phyloP scores from a whole-genome alignment of 1,140 invertebrate genomes.

The Ips nitidus region DNA sequence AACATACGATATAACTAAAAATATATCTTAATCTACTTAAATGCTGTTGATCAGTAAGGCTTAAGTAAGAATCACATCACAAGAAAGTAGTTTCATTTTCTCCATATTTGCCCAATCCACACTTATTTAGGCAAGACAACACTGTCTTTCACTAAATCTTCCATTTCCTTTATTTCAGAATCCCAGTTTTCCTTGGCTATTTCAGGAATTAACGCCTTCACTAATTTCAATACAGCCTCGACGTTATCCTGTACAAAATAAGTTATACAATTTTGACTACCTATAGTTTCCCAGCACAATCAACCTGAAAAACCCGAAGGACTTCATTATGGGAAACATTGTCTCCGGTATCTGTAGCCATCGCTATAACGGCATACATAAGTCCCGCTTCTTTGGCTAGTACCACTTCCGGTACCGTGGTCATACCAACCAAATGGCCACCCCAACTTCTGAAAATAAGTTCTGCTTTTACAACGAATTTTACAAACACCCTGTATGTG shows the following conservation, averaged over 20 bases:
- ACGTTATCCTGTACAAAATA: constrained; percentile 59
- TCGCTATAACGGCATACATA: constrained; percentile 86
- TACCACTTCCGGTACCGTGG: constrained; percentile 91
- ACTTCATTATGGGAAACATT: constrained; percentile 70
- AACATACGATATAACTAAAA: too few species aligned
- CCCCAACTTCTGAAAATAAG: constrained; percentile 65
- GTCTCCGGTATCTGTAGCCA: constrained; percentile 85
- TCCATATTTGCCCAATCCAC: too few species aligned
- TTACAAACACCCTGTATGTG: background rate
- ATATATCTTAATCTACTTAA: too few species aligned
- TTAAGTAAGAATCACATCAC: too few species aligned
- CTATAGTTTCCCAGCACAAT: background rate
- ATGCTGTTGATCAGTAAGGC: too few species aligned
- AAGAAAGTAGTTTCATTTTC: too few species aligned
- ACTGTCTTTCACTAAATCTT: constrained; percentile 22
- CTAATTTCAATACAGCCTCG: constrained; percentile 66
- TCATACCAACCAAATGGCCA: constrained; percentile 95
- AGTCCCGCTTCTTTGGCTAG: constrained; percentile 96
- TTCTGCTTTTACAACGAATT: background rate
- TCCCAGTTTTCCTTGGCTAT: constrained; percentile 71
- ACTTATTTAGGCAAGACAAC: constrained; percentile 5
- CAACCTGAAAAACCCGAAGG: constrained; percentile 65
- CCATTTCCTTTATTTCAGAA: constrained; percentile 54
- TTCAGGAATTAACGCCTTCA: constrained; percentile 64
- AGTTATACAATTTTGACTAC: background rate